Conservation (phyloP, 2,888 invertebrate species). For the Maniola hyperantus region DNA sequence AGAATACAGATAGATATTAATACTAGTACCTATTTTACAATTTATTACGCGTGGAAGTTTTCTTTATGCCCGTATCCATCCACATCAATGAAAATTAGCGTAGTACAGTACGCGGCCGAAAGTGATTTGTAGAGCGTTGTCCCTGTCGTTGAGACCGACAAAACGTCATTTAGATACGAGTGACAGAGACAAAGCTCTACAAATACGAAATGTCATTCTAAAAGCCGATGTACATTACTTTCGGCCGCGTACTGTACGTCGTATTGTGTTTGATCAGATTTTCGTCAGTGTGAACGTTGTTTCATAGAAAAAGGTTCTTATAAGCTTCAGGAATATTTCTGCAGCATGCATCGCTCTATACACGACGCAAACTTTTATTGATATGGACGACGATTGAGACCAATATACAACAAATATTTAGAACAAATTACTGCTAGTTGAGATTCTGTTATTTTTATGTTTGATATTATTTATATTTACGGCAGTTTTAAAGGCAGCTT, state of each 20-base stretch:
- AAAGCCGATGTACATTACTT: too few species aligned
- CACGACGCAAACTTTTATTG: too few species aligned
- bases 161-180: too few species aligned
- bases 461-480: not conserved
- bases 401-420: not conserved
- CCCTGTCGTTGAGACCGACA: too few species aligned
- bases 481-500: conserved; percentile 5
- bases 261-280: not conserved
- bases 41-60: conserved; percentile 21
- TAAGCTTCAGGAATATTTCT: not conserved
- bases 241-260: too few species aligned
- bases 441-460: not conserved
- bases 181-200: too few species aligned
- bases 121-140: too few species aligned
- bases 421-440: not conserved
- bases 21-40: not conserved
- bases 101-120: too few species aligned
- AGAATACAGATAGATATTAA: conserved; percentile 15
- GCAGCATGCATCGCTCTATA: not conserved
- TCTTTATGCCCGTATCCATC: not conserved
- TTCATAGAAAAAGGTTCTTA: not conserved
- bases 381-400: too few species aligned
- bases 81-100: not conserved
- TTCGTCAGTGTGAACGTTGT: not conserved
- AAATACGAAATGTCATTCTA: too few species aligned